Evolutionary conservation across 2,888 invertebrate genomes (phyloP).

Genomic region (Diarsia brunnea): DNA sequence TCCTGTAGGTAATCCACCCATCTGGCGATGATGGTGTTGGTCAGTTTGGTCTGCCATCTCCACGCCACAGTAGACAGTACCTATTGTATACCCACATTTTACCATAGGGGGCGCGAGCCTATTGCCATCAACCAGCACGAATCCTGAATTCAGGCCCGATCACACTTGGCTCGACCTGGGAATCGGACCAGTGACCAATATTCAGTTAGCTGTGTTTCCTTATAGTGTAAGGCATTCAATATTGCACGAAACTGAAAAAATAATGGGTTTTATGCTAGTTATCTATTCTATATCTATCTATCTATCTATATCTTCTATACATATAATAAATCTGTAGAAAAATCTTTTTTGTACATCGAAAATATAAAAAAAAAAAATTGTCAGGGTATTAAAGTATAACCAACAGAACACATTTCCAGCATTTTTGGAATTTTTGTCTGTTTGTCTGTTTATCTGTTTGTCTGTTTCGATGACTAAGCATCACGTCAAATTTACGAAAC

Average conservation of each 20-base stretch:
- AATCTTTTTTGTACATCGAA: too few relatives aligned
- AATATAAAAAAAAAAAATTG: too few relatives aligned
- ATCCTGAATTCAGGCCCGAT: background rate
- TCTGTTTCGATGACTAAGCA: too few relatives aligned
- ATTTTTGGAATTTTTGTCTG: too few relatives aligned
- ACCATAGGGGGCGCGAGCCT: too few relatives aligned
- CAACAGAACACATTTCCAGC: too few relatives aligned
- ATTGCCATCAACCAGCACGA: background rate
- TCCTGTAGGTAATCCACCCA: background rate
- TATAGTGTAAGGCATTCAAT: background rate
- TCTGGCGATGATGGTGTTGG: background rate
- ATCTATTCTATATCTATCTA: too few relatives aligned
- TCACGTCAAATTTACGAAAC: too few relatives aligned
- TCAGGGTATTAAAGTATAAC: too few relatives aligned
- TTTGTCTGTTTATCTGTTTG: too few relatives aligned
- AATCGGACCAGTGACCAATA: background rate
- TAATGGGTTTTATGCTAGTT: background rate
- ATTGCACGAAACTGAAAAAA: background rate
- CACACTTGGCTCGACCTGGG: background rate
- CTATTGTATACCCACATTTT: background rate
- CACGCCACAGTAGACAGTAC: background rate
- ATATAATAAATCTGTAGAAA: too few relatives aligned
- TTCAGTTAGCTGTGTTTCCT: background rate
- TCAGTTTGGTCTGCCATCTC: background rate
- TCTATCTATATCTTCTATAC: too few relatives aligned